These are phyloP conservation scores for Leucoraja ocellata DNA, from an alignment of 2,797 vertebrate genomes.

Conservation along the genomic window DNA sequence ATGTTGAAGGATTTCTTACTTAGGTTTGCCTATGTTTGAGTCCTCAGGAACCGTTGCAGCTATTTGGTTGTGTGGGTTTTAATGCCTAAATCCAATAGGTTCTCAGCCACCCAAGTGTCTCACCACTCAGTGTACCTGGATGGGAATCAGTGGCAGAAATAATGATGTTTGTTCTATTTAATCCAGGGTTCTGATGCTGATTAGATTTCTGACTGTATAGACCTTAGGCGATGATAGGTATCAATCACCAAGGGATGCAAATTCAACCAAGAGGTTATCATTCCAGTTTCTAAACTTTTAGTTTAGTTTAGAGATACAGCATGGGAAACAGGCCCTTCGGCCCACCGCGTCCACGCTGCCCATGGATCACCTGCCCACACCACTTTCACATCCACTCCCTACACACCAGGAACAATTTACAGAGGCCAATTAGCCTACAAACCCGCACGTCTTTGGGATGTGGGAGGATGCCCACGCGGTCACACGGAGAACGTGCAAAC, in stretches of 20 bases:
- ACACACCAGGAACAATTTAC: too few relatives aligned
- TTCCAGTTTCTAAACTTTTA: background rate
- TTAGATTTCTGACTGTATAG: background rate
- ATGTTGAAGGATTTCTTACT: background rate
- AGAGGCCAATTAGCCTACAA: too few relatives aligned
- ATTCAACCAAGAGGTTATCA: background rate
- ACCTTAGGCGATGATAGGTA: background rate
- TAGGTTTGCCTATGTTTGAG: background rate
- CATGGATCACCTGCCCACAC: too few relatives aligned
- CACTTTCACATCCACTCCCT: too few relatives aligned
- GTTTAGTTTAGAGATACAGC: too few relatives aligned
- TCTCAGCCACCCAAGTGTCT: background rate
- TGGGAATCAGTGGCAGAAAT: background rate
- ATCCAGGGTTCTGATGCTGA: background rate
- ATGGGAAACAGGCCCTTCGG: too few relatives aligned
- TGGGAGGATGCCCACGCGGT: too few relatives aligned
- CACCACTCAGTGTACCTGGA: background rate
- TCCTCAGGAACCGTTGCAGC: background rate
- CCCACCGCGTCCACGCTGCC: too few relatives aligned
- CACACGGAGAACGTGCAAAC: too few relatives aligned
- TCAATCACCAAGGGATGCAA: background rate
- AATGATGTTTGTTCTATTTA: too few relatives aligned
- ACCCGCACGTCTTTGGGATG: too few relatives aligned
- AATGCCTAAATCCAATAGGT: background rate
- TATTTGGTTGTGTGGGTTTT: background rate